Evolutionary conservation across 1,140 invertebrate genomes (phyloP), one percentile per base, ranked within the genome.

Genomic region (Diabrotica virgifera): DNA sequence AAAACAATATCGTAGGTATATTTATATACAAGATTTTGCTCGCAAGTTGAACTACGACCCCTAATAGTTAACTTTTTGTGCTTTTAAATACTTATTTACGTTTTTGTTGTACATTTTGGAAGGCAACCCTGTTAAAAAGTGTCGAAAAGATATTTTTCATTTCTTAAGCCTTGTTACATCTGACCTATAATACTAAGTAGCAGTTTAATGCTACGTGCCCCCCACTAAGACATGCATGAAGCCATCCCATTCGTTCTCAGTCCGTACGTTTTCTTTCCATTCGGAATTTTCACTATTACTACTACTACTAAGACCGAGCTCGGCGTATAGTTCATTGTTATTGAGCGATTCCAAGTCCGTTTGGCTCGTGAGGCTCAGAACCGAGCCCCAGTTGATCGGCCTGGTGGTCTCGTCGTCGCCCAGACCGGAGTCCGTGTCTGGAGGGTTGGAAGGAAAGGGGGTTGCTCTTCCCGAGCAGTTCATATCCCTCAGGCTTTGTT

Each of bases 381-480:
- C 93, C 37, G 92, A 94, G 73, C 93, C 90, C 93, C 93, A 95
- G 80, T 94, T 93, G 76, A 95, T 94, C 65, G 89, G 86, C 56
- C 89, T 84, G 13, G 83, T 85, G 52, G 85, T 84, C 76, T 92
- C 90, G 71, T 90, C 90, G 75, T 92, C 89, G 71, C 89, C 89
- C 77, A 90, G 88, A 58, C 90, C 87, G 0, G 89, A 90, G 77
- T 92, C 90, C 10, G 83, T 86, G 78, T 88, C 87, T 63, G 84
- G 83, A 7, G 70, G 38, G 35, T 59, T 68, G n/a, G 67, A 75
- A 35, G 85, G 86, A 70, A 85, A 87, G 11, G 86, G 88, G 63
- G 86, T 90, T 69, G 83, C 85, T 71, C 84, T 82, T 50, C 83
- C 87, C 73, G 78, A 71, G 60, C 74, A 74, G 50, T 77, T 77